Evolutionary conservation across 2,113 vertebrate genomes (phyloP).

Genomic region (Anoplopoma fimbria): DNA sequence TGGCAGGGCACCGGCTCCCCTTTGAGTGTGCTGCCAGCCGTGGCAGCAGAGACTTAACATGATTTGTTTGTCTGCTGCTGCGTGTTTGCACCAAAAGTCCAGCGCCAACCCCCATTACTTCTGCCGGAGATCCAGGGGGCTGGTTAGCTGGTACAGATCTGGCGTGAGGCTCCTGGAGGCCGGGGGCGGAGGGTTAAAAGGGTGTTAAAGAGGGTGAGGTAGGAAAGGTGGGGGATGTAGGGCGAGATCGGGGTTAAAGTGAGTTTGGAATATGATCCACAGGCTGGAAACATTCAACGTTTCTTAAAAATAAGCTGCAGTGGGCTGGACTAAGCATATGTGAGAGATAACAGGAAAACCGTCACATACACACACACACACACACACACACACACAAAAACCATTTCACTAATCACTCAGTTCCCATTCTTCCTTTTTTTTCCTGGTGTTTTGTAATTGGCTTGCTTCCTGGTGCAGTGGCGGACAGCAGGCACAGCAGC

Average conservation of each 20-base stretch:
- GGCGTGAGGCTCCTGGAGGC: constrained; percentile 48
- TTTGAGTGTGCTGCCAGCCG: constrained; percentile 74
- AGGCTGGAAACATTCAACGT: constrained; percentile 61
- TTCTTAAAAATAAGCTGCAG: constrained; percentile 48
- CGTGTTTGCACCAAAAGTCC: constrained; percentile 64
- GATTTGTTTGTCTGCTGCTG: constrained; percentile 80
- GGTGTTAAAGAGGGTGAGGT: constrained; percentile 67
- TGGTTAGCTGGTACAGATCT: constrained; percentile 64
- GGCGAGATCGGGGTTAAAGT: constrained; percentile 54
- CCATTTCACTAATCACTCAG: constrained; percentile 52
- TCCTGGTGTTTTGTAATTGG: constrained; percentile 74
- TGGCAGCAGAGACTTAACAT: constrained; percentile 78
- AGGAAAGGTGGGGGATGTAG: constrained; percentile 31
- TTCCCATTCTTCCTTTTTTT: constrained; percentile 61
- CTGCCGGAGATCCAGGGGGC: constrained; percentile 57
- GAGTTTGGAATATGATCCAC: constrained; percentile 65
- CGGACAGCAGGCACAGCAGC: constrained; percentile 71
- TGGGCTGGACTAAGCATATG: neutral
- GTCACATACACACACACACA: neutral
- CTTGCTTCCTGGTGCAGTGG: constrained; percentile 72
- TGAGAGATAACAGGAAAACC: constrained; percentile 54
- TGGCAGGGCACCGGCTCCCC: constrained; percentile 72
- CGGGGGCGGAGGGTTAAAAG: constrained; percentile 51
- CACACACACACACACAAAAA: constrained; percentile 2
- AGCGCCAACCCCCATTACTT: constrained; percentile 65